Evolutionary conservation across 2,888 invertebrate genomes (phyloP).

Genomic region (Lasioglossum villosulum): DNA sequence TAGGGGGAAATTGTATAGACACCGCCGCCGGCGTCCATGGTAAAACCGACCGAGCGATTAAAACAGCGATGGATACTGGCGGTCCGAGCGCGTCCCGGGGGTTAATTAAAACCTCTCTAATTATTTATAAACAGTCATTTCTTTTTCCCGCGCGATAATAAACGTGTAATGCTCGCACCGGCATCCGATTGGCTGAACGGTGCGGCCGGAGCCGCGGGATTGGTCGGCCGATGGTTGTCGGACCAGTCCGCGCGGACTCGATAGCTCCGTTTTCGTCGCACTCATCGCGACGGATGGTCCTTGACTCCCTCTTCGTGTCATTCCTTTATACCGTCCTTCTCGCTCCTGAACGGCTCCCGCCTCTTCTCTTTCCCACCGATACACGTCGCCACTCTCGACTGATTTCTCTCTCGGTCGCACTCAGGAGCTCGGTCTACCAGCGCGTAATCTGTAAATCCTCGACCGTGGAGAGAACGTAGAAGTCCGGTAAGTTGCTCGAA

Average conservation of each 20-base stretch:
- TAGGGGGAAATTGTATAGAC: constrained; percentile 44
- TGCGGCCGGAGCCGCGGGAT: constrained; percentile 49
- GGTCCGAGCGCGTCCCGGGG: constrained; percentile 80
- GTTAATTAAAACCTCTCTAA: constrained; percentile 85
- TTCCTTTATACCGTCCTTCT: constrained; percentile 54
- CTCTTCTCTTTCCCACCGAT: constrained; percentile 50
- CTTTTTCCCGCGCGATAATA: constrained; percentile 81
- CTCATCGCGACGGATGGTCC: constrained; percentile 64
- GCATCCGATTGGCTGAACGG: constrained; percentile 71
- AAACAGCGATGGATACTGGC: constrained; percentile 74
- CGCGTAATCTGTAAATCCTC: constrained; percentile 84
- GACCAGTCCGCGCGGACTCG: constrained; percentile 76
- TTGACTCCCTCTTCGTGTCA: constrained; percentile 61
- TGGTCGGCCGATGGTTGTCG: constrained; percentile 64
- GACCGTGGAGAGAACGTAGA: constrained; percentile 81
- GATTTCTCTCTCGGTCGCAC: constrained; percentile 61
- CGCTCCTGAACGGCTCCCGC: constrained; percentile 41
- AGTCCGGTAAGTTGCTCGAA: constrained; percentile 83
- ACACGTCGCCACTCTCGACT: constrained; percentile 50
- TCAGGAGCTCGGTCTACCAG: constrained; percentile 72
- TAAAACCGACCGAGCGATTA: constrained; percentile 76
- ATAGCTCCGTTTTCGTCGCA: constrained; percentile 68
- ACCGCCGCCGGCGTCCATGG: constrained; percentile 53
- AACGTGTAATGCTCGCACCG: constrained; percentile 76
- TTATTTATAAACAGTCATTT: constrained; percentile 84